Evolutionary conservation across 2,113 vertebrate genomes (phyloP).

Genomic region (Irena cyanogastra): DNA sequence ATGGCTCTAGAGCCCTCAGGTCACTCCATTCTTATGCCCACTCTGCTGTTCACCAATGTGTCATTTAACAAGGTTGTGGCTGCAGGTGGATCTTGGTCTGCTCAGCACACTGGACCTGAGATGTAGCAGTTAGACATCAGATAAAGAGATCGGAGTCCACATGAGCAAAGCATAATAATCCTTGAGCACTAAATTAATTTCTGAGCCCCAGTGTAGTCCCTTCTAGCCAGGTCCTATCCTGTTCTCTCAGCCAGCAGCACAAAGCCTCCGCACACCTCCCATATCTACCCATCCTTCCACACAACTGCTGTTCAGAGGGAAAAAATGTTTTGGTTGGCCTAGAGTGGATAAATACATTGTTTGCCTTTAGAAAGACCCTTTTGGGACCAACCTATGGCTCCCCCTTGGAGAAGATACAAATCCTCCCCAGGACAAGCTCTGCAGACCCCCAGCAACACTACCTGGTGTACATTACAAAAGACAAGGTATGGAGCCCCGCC

Average conservation of each 20-base stretch:
- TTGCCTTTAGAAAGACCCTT: constrained; percentile 81
- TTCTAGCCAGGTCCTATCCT: not conserved
- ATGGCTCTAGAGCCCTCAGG: not conserved
- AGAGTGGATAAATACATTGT: not conserved
- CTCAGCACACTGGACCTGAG: not conserved
- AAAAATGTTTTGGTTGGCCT: not conserved
- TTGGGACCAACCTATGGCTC: constrained; percentile 85
- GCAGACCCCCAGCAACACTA: constrained; percentile 61
- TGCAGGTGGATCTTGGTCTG: not conserved
- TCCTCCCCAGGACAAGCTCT: constrained; percentile 69
- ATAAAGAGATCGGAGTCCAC: not conserved
- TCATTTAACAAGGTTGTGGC: not conserved
- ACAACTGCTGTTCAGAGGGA: not conserved
- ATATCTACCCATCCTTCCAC: not conserved
- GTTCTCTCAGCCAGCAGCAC: not conserved
- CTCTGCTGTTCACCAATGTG: not conserved
- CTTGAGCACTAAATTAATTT: not conserved
- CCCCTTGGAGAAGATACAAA: constrained; percentile 78
- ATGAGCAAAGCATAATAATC: not conserved
- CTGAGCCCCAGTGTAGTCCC: not conserved
- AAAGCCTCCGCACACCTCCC: not conserved
- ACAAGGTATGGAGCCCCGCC: constrained; percentile 77
- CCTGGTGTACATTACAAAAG: constrained; percentile 83
- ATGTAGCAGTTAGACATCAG: not conserved
- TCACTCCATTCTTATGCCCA: not conserved